phyloP scores from a whole-genome alignment of 2,888 invertebrate genomes.

The Cheiracanthium punctorium region DNA sequence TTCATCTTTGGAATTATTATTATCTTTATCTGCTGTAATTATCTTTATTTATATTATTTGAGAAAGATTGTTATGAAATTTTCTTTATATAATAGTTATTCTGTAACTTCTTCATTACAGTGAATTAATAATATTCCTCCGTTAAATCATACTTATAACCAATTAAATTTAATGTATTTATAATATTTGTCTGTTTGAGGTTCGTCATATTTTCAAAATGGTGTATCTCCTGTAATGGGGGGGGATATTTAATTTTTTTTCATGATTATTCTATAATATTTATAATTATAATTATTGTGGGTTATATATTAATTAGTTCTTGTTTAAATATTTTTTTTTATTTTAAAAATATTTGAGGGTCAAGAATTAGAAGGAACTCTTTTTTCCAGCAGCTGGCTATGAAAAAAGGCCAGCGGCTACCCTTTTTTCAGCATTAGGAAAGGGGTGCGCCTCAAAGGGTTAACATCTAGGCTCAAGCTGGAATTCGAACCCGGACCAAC shows the following conservation, averaged over 20 bases:
- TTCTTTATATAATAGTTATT: constrained; percentile 78
- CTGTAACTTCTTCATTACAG: constrained; percentile 79
- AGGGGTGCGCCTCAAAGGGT: no score
- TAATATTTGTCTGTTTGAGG: no score
- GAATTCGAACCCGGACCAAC: no score
- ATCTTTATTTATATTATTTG: constrained; percentile 81
- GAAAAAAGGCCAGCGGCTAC: no score
- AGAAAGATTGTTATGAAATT: constrained; percentile 79
- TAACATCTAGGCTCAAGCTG: no score
- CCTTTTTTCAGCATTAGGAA: no score
- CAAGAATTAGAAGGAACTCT: constrained; percentile 36
- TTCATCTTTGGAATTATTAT: constrained; percentile 82
- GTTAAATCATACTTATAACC: constrained; percentile 72
- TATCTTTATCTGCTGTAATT: constrained; percentile 80
- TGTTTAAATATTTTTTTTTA: constrained; percentile 28
- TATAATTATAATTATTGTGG: constrained; percentile 73
- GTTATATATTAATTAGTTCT: constrained; percentile 70
- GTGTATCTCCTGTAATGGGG: constrained; percentile 73
- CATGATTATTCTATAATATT: constrained; percentile 74
- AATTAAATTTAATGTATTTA: constrained; percentile 40
- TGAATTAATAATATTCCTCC: constrained; percentile 71
- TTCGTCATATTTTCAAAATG: constrained; percentile 66
- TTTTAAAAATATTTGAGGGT: constrained; percentile 70
- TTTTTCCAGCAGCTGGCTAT: no score
- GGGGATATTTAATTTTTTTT: constrained; percentile 73